Conservation (phyloP, 2,113 vertebrate species). For the Acrocephalus kingi region DNA sequence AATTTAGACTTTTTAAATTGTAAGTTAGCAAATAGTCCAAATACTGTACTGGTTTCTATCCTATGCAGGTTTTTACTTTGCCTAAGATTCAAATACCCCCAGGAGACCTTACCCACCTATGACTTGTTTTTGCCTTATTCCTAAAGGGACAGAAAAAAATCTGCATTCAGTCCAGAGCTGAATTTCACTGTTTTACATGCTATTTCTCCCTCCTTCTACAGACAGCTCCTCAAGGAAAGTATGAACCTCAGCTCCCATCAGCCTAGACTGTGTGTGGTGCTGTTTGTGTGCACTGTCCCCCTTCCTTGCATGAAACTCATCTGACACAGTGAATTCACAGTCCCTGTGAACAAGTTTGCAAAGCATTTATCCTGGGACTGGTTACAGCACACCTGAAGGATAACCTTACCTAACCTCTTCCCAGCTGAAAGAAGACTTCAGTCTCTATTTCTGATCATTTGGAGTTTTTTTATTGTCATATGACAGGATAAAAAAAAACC, state of each 20-base stretch:
- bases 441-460: not conserved
- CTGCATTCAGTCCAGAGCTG: not conserved
- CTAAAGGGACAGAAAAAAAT: not conserved
- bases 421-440: not conserved
- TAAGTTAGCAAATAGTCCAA: not conserved
- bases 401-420: not conserved
- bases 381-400: not conserved
- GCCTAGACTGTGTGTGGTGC: fast-evolving
- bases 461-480: not conserved
- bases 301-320: not conserved
- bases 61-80: not conserved
- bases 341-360: not conserved
- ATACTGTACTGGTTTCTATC: not conserved
- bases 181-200: not conserved
- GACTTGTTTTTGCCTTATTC: not conserved
- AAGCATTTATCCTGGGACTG: not conserved
- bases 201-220: not conserved
- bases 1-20: not conserved
- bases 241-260: not conserved
- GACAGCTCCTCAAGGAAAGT: not conserved
- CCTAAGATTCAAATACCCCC: not conserved
- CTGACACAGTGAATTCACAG: not conserved
- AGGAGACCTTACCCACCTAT: not conserved
- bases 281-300: not conserved
- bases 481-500: too few relatives aligned